Evolutionary conservation across 2,113 vertebrate genomes (phyloP).

Genomic region (Stigmatopora argus): DNA sequence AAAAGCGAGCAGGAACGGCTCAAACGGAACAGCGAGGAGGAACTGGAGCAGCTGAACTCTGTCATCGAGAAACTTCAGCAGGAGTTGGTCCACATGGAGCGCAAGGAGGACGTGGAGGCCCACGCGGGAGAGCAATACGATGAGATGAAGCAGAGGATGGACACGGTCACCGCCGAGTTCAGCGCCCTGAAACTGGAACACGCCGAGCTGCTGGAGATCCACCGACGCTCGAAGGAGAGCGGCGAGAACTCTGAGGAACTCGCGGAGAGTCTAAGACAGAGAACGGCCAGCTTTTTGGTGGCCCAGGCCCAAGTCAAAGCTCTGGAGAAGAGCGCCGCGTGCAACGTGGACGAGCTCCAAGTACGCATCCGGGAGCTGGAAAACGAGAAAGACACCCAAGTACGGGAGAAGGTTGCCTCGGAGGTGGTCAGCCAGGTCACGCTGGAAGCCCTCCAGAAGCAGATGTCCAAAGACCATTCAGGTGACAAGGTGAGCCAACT

Average conservation of each 20-base stretch:
- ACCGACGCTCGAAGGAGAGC: constrained; percentile 44
- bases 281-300: constrained; percentile 58
- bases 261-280: constrained; percentile 53
- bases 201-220: constrained; percentile 48
- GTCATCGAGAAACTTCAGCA: constrained; percentile 93
- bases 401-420: constrained; percentile 78
- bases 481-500: constrained; percentile 64
- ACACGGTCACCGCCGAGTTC: constrained; percentile 69
- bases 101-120: constrained; percentile 71
- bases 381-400: constrained; percentile 74
- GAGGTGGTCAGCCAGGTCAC: constrained; percentile 78
- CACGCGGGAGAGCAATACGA: constrained; percentile 66
- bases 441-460: constrained; percentile 73
- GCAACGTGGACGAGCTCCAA: constrained; percentile 58
- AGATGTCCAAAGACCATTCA: constrained; percentile 22
- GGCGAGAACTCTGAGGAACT: constrained; percentile 27
- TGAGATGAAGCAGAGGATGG: constrained; percentile 74
- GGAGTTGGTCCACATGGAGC: constrained; percentile 80
- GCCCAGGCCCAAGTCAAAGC: constrained; percentile 66
- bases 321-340: constrained; percentile 67
- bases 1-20: constrained; percentile 81
- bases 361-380: constrained; percentile 71
- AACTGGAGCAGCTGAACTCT: constrained; percentile 85
- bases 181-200: constrained; percentile 65
- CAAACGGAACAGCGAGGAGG: constrained; percentile 79